phyloP scores from a whole-genome alignment of 2,797 vertebrate genomes.

The Limnodromus scolopaceus region DNA sequence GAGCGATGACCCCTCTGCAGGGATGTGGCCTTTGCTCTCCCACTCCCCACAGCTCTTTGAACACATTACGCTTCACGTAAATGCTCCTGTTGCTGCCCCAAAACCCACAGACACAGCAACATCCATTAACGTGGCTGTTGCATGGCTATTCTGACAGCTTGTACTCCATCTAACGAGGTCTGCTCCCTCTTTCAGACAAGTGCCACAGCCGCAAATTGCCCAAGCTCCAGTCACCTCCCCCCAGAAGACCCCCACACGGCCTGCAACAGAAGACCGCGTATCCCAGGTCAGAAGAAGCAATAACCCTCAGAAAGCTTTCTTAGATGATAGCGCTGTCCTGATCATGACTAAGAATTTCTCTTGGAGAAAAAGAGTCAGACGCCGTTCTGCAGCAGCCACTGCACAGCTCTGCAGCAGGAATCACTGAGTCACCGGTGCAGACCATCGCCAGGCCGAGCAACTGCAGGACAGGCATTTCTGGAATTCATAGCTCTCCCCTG shows the following conservation, averaged over 20 bases:
- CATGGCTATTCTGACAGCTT: background rate
- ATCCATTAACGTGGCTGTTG: accelerated
- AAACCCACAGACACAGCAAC: background rate
- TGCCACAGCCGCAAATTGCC: background rate
- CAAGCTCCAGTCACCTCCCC: background rate
- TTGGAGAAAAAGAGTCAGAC: background rate
- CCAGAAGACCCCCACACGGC: background rate
- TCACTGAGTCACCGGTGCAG: background rate
- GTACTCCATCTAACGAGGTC: accelerated
- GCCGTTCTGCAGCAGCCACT: background rate
- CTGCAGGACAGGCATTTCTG: background rate
- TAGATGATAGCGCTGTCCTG: background rate
- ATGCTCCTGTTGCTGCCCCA: background rate
- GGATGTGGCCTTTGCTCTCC: accelerated
- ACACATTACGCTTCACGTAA: accelerated
- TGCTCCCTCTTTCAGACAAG: background rate
- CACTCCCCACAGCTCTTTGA: accelerated
- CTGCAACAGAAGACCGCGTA: accelerated
- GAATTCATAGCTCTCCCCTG: background rate
- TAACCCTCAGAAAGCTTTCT: background rate
- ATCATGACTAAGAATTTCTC: background rate
- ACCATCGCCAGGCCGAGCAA: background rate
- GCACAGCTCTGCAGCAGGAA: background rate
- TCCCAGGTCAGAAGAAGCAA: background rate
- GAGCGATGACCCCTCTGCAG: accelerated